phyloP scores from a whole-genome alignment of 1,140 invertebrate genomes.

The Bombus pyrosoma region DNA sequence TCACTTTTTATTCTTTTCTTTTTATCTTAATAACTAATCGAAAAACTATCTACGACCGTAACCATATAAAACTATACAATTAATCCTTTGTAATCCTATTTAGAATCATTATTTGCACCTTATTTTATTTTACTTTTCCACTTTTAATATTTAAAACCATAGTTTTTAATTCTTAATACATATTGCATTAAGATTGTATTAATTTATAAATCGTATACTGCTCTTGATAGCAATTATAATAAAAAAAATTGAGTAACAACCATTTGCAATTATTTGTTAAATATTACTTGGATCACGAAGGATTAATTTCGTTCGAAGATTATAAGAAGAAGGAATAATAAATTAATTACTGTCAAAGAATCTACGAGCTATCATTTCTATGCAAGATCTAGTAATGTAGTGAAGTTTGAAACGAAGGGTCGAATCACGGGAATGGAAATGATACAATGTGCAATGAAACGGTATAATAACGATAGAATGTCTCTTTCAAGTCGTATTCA shows the following conservation, averaged over 20 bases:
- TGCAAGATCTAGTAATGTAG: too few relatives aligned
- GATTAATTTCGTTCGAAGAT: background rate
- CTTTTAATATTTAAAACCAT: background rate
- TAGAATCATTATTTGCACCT: background rate
- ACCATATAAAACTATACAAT: background rate
- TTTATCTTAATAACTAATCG: background rate
- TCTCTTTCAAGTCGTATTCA: background rate
- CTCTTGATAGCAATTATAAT: too few relatives aligned
- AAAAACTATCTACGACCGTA: background rate
- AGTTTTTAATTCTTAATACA: too few relatives aligned
- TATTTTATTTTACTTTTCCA: background rate
- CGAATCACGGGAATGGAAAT: slow-evolving; percentile 7
- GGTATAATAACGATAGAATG: background rate
- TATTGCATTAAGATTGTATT: too few relatives aligned
- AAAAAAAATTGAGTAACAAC: background rate
- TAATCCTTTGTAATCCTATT: background rate
- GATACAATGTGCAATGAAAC: background rate
- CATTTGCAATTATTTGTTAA: background rate
- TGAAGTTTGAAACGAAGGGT: slow-evolving; percentile 10
- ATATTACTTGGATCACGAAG: background rate
- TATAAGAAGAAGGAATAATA: background rate
- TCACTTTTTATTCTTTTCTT: background rate
- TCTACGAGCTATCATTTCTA: too few relatives aligned
- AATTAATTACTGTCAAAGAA: background rate
- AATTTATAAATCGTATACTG: too few relatives aligned